Base-by-base conservation (phyloP, 2,888 invertebrate genomes). In the Cephus runcator region DNA sequence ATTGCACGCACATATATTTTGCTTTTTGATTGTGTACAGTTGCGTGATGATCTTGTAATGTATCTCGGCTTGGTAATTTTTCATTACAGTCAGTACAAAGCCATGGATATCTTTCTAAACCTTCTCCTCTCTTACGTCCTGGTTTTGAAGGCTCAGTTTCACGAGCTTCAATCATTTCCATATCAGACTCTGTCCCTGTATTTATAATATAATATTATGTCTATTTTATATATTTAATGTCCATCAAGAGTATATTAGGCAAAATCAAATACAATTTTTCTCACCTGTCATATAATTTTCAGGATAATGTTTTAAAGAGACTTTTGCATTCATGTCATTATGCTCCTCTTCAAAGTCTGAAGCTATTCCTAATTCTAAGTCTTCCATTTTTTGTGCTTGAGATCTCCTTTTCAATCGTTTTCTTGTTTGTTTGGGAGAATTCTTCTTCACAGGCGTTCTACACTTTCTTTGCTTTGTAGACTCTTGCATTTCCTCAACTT, bases 1-100 rank as follows among this genome's bases (percentile, higher is more conserved):
- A 95, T 85, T 95, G 94, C 33, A 94, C 93, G 87, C 95, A 96
- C 85, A 93, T 93, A 85, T 94, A 95, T 11, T 94, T 94, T 0
- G 93, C 92, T 81, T 94, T 93, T 84, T 94, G 94, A 73, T 94
- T 93, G 84, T 95, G 95, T 0, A 93, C 93, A 11, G 92, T 91
- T 81, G 93, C 93, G 74, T 94, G 93, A 87, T 96, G 95, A 1
- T 94, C 92, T 77, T 94, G 91, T 68, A 95, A 89, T 80, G 93
- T 92, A 69, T 92, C 92, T 79, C 92, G 90, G 78, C 90, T 90
- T 75, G 92, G 91, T 73, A 92, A 86, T 87, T 92, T 91, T 71
- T 92, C 90, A 79, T 93, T 92, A 84, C 93, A 93, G 79, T 93
- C 93, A 35, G 92, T 92, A 83, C 93, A 93, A 75, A 92, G 89